Conservation (phyloP, 2,113 vertebrate genomes). For the Equus quagga region DNA sequence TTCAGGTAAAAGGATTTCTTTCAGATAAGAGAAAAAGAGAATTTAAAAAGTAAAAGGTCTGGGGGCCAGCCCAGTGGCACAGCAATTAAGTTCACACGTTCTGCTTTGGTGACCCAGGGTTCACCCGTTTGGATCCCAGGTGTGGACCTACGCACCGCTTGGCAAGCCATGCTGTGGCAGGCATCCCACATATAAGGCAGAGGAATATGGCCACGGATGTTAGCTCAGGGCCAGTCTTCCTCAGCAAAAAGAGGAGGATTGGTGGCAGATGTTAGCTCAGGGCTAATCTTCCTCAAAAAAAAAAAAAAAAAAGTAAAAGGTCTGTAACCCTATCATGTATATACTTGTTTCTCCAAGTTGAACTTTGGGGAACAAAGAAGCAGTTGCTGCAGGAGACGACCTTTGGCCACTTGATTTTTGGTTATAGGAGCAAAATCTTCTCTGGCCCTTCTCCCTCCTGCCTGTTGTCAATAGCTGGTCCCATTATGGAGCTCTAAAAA, state of each 20-base stretch:
- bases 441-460: background rate
- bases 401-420: background rate
- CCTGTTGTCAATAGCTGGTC: background rate
- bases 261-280: no score
- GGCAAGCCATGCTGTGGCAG: no score
- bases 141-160: no score
- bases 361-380: background rate
- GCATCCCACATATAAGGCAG: no score
- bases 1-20: constrained; percentile 54
- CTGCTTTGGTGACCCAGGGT: no score
- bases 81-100: no score
- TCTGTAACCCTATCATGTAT: background rate
- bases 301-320: background rate
- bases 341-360: background rate
- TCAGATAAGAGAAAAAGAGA: background rate
- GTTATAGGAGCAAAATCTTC: background rate
- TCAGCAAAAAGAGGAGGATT: no score
- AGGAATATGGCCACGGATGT: no score
- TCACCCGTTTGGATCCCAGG: no score
- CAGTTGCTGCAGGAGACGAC: background rate
- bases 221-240: no score
- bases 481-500: background rate
- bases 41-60: background rate
- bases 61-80: no score
- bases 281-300: no score